Evolutionary conservation across 2,888 invertebrate genomes (phyloP).

Genomic region (Calameuta filiformis): DNA sequence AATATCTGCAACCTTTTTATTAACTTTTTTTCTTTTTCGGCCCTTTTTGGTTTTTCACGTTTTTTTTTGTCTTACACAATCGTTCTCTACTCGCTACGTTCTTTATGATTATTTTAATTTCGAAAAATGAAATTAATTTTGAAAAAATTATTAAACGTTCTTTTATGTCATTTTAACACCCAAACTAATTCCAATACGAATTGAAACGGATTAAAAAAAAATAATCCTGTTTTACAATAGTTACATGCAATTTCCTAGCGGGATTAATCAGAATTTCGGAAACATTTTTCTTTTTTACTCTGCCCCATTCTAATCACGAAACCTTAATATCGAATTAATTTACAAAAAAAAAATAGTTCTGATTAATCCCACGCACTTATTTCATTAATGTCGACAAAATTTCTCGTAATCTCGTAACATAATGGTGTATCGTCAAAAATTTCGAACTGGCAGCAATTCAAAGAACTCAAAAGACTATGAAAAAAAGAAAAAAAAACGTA

Average conservation of each 20-base stretch:
- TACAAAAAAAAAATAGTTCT: neutral
- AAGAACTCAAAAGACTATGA: slow-evolving; percentile 1
- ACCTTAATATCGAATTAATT: neutral
- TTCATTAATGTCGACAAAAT: neutral
- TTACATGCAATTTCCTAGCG: neutral
- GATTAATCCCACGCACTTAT: neutral
- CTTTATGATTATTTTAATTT: neutral
- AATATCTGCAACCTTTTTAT: slow-evolving; percentile 15
- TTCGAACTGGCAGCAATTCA: neutral
- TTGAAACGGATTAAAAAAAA: neutral
- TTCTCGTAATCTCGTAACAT: neutral
- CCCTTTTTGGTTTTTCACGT: neutral
- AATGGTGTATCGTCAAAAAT: neutral
- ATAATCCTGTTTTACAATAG: neutral
- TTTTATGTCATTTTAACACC: neutral
- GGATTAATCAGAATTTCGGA: neutral
- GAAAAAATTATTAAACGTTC: neutral
- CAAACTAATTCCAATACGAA: neutral
- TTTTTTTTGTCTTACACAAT: neutral
- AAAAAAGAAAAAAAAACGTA: neutral
- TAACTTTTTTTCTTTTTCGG: slow-evolving; percentile 11
- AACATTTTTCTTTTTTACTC: neutral
- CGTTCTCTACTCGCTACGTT: neutral
- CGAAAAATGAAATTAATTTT: neutral
- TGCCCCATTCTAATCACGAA: neutral